Percentiles rank a stretch among this genome's conserved stretches.
phyloP scores from a whole-genome alignment of 2,797 vertebrate species.

The Mus spretus region DNA sequence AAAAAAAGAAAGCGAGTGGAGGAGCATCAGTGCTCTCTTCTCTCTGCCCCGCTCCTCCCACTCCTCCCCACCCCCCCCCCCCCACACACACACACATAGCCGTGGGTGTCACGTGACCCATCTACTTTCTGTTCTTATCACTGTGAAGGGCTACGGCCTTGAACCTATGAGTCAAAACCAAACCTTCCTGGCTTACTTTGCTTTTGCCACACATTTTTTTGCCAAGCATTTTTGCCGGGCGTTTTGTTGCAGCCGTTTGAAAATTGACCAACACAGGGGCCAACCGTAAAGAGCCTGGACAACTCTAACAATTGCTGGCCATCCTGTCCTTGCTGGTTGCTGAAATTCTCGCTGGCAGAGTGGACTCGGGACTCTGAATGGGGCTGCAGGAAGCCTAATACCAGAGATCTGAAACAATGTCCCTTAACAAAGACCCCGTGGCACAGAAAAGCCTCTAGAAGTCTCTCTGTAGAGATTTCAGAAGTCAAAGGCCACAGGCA shows the following conservation, averaged over 20 bases:
- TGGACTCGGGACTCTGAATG: not conserved
- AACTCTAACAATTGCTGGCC: not conserved
- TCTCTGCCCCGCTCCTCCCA: not conserved
- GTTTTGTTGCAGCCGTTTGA: not conserved
- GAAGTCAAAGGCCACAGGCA: not conserved
- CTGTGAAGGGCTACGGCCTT: not conserved
- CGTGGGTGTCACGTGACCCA: not conserved
- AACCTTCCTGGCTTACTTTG: not conserved
- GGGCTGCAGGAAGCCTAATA: rapidly evolving
- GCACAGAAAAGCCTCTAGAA: rapidly evolving
- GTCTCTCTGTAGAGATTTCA: not conserved
- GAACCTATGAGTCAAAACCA: not conserved
- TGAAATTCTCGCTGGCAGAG: not conserved
- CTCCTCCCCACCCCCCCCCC: too few species aligned
- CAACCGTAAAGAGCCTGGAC: not conserved
- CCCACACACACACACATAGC: too few species aligned
- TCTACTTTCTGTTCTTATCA: too few species aligned
- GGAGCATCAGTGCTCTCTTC: not conserved
- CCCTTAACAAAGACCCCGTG: not conserved
- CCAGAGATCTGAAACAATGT: not conserved
- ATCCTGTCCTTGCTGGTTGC: not conserved
- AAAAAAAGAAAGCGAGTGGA: not conserved
- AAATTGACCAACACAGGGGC: too few species aligned
- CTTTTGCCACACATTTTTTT: not conserved
- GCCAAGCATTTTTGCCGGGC: not conserved